Evolutionary conservation across 2,797 vertebrate genomes (phyloP).

Genomic region (Mycteria americana): DNA sequence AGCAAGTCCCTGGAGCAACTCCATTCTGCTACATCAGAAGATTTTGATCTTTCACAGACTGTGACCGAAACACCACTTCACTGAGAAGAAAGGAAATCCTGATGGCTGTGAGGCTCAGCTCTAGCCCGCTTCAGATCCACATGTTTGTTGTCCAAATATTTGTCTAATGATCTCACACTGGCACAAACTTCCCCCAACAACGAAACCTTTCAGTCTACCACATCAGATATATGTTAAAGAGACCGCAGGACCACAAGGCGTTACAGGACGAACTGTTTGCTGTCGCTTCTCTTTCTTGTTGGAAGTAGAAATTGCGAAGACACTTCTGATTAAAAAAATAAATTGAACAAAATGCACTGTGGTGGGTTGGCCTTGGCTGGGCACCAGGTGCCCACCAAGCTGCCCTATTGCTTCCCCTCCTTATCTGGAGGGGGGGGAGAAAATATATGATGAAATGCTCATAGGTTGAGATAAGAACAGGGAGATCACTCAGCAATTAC

Average conservation of each 20-base stretch:
- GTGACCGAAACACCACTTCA: not conserved
- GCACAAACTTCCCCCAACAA: not conserved
- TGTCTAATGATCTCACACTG: not conserved
- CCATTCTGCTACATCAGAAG: not conserved
- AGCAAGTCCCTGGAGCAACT: not conserved
- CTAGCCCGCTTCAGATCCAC: fast-evolving
- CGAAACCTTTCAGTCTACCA: not conserved
- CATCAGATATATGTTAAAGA: not conserved
- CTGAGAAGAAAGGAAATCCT: not conserved
- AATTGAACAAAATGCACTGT: not conserved
- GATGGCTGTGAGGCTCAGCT: not conserved
- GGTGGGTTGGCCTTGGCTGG: not conserved
- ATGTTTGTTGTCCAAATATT: not conserved
- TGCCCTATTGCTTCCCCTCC: fast-evolving
- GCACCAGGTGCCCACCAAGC: not conserved
- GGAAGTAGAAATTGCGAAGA: not conserved
- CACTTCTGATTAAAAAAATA: not conserved
- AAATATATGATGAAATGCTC: not conserved
- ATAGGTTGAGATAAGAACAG: not conserved
- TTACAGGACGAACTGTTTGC: not conserved
- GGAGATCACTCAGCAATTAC: not conserved
- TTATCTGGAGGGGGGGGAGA: not conserved
- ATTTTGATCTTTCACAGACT: not conserved
- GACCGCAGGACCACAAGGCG: not conserved
- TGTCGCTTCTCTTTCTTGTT: not conserved